A percentile compares a stretch with the other conserved stretches of the same genome.
These are phyloP conservation scores for Notocelia uddmanniana DNA, from an alignment of 2,888 invertebrate species.

Conservation along the genomic window DNA sequence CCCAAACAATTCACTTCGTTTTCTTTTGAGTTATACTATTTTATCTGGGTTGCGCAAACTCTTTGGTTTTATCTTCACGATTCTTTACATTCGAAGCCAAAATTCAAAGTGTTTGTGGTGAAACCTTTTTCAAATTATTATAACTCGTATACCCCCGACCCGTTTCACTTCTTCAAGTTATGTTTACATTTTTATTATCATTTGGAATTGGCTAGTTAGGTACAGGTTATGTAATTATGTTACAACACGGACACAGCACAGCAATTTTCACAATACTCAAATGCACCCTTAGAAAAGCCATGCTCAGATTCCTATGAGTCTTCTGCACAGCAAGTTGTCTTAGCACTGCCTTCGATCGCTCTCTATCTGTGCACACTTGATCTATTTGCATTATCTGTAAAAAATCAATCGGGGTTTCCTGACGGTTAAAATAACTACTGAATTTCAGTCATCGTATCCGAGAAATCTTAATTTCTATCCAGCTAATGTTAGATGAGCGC, in stretches of 20 bases:
- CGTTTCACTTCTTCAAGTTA: constrained; percentile 29
- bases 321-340: constrained; percentile 29
- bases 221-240: constrained; percentile 50
- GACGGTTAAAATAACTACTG: constrained; percentile 8
- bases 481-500: background rate
- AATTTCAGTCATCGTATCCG: background rate
- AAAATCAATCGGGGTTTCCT: background rate
- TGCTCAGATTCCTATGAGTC: constrained; percentile 30
- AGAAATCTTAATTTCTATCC: background rate
- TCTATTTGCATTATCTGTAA: constrained; percentile 24
- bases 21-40: constrained; percentile 43
- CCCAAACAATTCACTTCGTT: constrained; percentile 41
- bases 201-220: constrained; percentile 42
- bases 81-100: constrained; percentile 42
- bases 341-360: constrained; percentile 34
- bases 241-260: constrained; percentile 59
- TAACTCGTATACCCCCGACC: constrained; percentile 36
- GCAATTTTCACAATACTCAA: constrained; percentile 55
- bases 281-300: constrained; percentile 52
- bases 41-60: constrained; percentile 41
- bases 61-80: constrained; percentile 46
- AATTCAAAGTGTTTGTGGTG: constrained; percentile 43
- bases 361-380: constrained; percentile 18
- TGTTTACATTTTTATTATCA: constrained; percentile 31
- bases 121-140: constrained; percentile 38